Evolutionary conservation across 2,113 vertebrate genomes (phyloP).

Genomic region (Chrysemys picta): DNA sequence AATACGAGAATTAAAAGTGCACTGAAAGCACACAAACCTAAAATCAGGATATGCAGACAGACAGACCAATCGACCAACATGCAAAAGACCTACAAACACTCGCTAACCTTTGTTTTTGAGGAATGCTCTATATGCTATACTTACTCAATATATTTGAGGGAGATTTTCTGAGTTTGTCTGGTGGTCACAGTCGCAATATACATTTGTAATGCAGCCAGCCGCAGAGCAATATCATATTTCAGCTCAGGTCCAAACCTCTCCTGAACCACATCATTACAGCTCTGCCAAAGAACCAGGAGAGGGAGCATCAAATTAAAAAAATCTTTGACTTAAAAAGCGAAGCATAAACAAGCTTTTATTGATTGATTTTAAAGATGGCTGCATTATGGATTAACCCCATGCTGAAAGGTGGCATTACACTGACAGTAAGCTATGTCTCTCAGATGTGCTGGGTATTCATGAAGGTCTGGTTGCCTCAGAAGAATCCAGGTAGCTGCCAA

Average conservation of each 20-base stretch:
- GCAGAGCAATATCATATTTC: slow-evolving; percentile 95
- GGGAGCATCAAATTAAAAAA: slow-evolving; percentile 73
- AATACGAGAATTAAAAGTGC: not conserved
- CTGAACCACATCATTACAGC: slow-evolving; percentile 97
- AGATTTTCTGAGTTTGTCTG: slow-evolving; percentile 97
- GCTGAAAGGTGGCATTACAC: not conserved
- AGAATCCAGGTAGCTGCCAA: not conserved
- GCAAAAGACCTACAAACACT: not conserved
- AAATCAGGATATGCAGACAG: not conserved
- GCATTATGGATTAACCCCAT: not conserved
- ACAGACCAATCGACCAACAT: not conserved
- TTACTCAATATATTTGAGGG: slow-evolving; percentile 98
- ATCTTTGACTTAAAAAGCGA: not conserved
- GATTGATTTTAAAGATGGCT: not conserved
- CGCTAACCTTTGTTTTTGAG: not conserved
- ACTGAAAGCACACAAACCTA: not conserved
- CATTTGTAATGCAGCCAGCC: slow-evolving; percentile 96
- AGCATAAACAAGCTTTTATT: not conserved
- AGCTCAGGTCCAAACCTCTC: slow-evolving; percentile 97
- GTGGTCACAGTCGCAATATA: slow-evolving; percentile 96
- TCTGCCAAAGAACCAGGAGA: slow-evolving; percentile 86
- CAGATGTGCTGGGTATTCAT: not conserved
- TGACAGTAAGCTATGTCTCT: not conserved
- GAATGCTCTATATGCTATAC: slow-evolving; percentile 60
- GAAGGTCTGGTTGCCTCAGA: not conserved